phyloP scores from a whole-genome alignment of 2,113 vertebrate genomes.

The Coreoperca whiteheadi region DNA sequence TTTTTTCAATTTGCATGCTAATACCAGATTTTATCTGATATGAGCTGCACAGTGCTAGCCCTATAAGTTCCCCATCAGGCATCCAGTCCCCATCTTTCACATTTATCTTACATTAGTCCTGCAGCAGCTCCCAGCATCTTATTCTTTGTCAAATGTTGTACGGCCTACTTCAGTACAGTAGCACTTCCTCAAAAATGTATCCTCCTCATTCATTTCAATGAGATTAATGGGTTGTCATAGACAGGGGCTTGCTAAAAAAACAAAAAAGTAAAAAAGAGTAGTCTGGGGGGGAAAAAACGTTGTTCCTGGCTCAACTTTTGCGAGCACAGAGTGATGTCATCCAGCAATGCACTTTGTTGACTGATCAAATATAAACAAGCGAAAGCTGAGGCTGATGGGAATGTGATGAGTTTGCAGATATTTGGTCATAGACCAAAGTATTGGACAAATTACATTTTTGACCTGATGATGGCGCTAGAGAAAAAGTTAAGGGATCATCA shows the following conservation, averaged over 20 bases:
- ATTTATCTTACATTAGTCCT: constrained; percentile 45
- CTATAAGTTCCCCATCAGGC: constrained; percentile 63
- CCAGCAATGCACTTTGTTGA: not conserved
- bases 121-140: constrained; percentile 37
- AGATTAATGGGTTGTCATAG: constrained; percentile 9
- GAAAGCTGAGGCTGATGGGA: not conserved
- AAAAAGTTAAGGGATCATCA: no score
- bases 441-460: not conserved
- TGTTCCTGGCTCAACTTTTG: no score
- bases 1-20: constrained; percentile 85
- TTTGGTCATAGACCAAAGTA: not conserved
- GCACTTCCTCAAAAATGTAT: constrained; percentile 21
- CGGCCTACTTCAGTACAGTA: constrained; percentile 27
- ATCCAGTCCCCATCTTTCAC: constrained; percentile 39
- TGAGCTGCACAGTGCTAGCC: constrained; percentile 65
- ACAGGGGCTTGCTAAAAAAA: not conserved
- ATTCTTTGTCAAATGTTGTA: constrained; percentile 45
- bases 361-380: not conserved
- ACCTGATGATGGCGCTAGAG: not conserved
- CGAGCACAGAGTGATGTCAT: not conserved
- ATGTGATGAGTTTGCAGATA: not conserved
- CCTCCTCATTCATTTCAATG: not conserved
- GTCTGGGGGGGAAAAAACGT: no score
- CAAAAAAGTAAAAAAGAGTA: not conserved
- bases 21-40: constrained; percentile 79